Base-by-base conservation (phyloP, 2,888 invertebrate genomes). In the Horisme vitalbata region DNA sequence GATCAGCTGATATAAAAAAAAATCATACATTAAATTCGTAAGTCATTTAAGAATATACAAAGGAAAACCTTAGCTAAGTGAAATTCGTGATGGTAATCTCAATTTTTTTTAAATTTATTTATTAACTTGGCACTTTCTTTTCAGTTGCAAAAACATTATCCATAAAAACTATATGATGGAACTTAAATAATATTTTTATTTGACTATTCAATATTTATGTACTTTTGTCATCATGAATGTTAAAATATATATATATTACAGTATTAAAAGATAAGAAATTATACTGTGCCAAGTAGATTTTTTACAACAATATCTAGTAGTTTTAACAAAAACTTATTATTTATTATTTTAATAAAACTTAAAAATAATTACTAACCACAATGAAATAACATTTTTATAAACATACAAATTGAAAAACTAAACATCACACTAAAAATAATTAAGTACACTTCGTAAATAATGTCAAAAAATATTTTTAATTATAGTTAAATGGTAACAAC, bases 401-500 rank as follows among this genome's bases (percentile, higher is more conserved):
- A 47, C 33, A 45, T 36, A 34, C 38, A 37, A 44, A 43, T 49
- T 45, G 26, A 33, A 36, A 39, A 46, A 52, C 34, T 39, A 56
- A 50, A 52, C 31, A 32, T 52, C 46, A 52, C 54, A n/a, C n/a
- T 63, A 65, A 59, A 68, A 64, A 57, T 55, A 49, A 47, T 58
- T 55, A 55, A 53, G 49, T 50, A 50, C 49, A 64, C 48, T 47
- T n/a, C n/a, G n/a, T 46, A 66, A 75, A 71, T 69, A 45, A 57
- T 63, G 45, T 68, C 58, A 65, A 77, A 72, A 74, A 73, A 74
- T 66, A 66, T 52, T 50, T 55, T 52, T 55, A 61, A 48, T 57
- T 73, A 68, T 36, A 69, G 52, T 62, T 60, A 67, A 81, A 84
- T 84, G 87, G 87, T 87, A 87, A 87, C 86, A 68, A 52, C 59